Evolutionary conservation across 1,140 invertebrate species (phyloP).

Genomic region (Pararge aegeria): DNA sequence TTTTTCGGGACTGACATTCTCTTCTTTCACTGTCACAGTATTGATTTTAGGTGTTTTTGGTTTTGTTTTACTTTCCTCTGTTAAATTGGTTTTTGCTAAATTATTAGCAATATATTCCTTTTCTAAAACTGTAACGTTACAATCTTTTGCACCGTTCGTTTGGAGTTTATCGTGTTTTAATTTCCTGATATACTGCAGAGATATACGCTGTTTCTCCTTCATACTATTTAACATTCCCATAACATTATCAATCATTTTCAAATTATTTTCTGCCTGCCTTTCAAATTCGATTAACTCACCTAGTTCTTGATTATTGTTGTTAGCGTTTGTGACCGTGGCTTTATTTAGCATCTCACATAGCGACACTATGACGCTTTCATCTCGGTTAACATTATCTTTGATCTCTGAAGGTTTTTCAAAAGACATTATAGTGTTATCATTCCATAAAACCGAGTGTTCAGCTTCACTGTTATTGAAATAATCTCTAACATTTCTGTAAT

Average conservation of each 20-base stretch:
- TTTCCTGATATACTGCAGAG: slow-evolving; percentile 45
- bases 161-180: slow-evolving; percentile 28
- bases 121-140: slow-evolving; percentile 1
- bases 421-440: slow-evolving; percentile 59
- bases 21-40: slow-evolving; percentile 4
- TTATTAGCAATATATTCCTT: slow-evolving; percentile 29
- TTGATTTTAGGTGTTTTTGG: slow-evolving; percentile 9
- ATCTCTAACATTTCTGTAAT: slow-evolving; percentile 58
- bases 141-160: slow-evolving; percentile 32
- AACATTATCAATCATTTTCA: slow-evolving; percentile 50
- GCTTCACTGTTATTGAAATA: slow-evolving; percentile 51
- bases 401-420: slow-evolving; percentile 47
- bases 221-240: slow-evolving; percentile 46
- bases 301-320: slow-evolving; percentile 42
- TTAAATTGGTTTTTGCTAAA: slow-evolving; percentile 20
- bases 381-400: slow-evolving; percentile 40
- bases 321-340: slow-evolving; percentile 41
- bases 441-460: slow-evolving; percentile 40
- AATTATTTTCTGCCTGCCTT: slow-evolving; percentile 44
- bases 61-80: no score
- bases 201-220: slow-evolving; percentile 48
- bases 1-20: slow-evolving; percentile 25
- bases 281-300: slow-evolving; percentile 48
- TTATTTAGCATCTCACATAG: slow-evolving; percentile 61
- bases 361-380: slow-evolving; percentile 61